Evolutionary conservation across 2,113 vertebrate species (phyloP).

Genomic region (Lophura nycthemera): DNA sequence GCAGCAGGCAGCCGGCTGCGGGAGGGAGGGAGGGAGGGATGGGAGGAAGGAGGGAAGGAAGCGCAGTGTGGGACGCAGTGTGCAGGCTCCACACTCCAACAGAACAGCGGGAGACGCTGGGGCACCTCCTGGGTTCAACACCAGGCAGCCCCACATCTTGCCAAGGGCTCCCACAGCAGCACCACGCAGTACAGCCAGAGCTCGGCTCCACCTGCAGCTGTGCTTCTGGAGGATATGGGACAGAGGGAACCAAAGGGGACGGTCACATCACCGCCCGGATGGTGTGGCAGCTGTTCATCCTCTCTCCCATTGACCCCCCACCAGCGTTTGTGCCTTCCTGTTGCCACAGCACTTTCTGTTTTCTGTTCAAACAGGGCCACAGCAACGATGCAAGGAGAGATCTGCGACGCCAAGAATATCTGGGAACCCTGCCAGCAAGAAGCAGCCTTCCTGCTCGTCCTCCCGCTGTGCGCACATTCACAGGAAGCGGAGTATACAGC

Average conservation of each 20-base stretch:
- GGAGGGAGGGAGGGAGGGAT: background rate
- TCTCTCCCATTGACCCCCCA: no score
- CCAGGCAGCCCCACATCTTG: accelerated
- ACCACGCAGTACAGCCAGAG: accelerated
- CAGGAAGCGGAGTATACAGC: slow-evolving; percentile 49
- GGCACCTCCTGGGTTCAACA: background rate
- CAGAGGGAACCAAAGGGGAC: background rate
- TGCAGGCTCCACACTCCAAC: background rate
- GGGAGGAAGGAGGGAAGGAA: slow-evolving; percentile 7
- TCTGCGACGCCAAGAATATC: slow-evolving; percentile 43
- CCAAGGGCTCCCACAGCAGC: background rate
- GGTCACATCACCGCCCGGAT: accelerated
- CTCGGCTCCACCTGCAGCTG: accelerated
- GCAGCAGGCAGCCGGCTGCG: background rate
- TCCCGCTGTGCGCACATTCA: slow-evolving; percentile 48
- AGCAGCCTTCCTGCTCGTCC: slow-evolving; percentile 64
- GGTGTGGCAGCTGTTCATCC: accelerated
- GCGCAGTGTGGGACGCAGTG: slow-evolving; percentile 29
- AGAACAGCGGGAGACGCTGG: background rate
- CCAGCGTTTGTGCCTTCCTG: background rate
- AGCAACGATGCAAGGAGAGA: background rate
- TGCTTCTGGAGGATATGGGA: background rate
- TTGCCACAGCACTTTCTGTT: slow-evolving; percentile 34
- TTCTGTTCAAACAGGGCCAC: slow-evolving; percentile 45
- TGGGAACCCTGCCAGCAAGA: slow-evolving; percentile 53